A percentile compares a stretch with the other conserved stretches of the same genome.
phyloP scores from a whole-genome alignment of 2,113 vertebrate genomes.

The Colaptes auratus region DNA sequence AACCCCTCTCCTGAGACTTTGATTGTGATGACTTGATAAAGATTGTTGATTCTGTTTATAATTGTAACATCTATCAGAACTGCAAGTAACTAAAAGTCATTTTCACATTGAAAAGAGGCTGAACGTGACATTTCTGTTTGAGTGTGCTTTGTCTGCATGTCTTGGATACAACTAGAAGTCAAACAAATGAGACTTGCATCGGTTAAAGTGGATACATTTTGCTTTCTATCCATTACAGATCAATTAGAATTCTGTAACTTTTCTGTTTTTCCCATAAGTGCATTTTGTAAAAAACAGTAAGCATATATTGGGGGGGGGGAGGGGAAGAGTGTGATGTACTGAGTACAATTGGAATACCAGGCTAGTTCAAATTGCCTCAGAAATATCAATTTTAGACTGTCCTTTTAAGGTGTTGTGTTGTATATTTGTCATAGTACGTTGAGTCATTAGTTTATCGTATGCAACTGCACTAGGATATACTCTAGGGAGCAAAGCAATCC shows the following conservation, averaged over 20 bases:
- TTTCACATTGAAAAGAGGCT: neutral
- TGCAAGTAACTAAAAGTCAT: neutral
- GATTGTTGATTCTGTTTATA: neutral
- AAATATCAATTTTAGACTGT: neutral
- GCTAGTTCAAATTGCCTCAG: neutral
- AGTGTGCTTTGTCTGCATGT: neutral
- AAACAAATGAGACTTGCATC: neutral
- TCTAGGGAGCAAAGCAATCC: neutral
- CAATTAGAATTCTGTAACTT: neutral
- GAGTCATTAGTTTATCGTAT: neutral
- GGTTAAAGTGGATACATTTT: neutral
- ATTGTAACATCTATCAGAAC: neutral
- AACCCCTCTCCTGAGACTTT: neutral
- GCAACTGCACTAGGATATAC: neutral
- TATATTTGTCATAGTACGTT: neutral
- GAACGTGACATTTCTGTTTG: neutral
- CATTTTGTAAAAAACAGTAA: neutral
- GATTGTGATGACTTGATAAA: neutral
- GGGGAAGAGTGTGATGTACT: neutral
- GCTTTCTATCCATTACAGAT: neutral
- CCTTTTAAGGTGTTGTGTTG: neutral
- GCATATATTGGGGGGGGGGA: too few species aligned
- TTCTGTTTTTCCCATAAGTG: neutral
- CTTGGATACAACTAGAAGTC: neutral
- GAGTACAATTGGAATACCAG: neutral